Base-by-base conservation (phyloP, 2,797 vertebrate genomes). In the Apogon talboti region DNA sequence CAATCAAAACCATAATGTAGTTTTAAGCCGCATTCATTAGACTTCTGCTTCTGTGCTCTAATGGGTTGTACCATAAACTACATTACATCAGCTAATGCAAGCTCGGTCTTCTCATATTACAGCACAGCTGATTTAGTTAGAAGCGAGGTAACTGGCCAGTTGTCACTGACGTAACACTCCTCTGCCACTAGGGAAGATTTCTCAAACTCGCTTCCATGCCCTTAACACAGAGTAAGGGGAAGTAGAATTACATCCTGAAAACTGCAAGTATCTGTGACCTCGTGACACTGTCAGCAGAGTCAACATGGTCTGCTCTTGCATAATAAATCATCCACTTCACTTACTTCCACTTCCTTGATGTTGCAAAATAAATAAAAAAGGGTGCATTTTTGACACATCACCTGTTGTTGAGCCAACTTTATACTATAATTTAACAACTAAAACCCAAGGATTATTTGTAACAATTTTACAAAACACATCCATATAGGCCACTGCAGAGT, bases 261-360 rank as follows among this genome's bases (percentile, higher is more conserved):
- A 59, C 49, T n/a, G 40, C 43, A 56, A 1, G 45, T 28, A 45
- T 53, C 3, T 7, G 63, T 56, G 64, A 60, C 53, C 79, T 66
- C n/a, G 60, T 72, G 82, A 86, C 33, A 5, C 38, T 30, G 70
- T 71, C 70, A 73, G 72, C 58, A 35, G 65, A 49, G 58, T 50
- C 57, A 6, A 40, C 37, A 66, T 28, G 58, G 66, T 48, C 60
- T n/a, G 38, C 28, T 47, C 71, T 83, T 79, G 79, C 69, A 50
- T 59, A 77, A 86, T 45, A 49, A 63, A 69, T 69, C 66, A 60
- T 41, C 66, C 2, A 5, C 6, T 5, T 19, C 10, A 76, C 60
- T 60, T 63, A 79, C 45, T 82, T 86, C 78, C 62, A 68, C 79
- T 79, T 83, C 55, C 16, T 19, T 2, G 7, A 2, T 11, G 53